Base-by-base conservation (phyloP, 2,888 invertebrate genomes). In the Amiota mariae region DNA sequence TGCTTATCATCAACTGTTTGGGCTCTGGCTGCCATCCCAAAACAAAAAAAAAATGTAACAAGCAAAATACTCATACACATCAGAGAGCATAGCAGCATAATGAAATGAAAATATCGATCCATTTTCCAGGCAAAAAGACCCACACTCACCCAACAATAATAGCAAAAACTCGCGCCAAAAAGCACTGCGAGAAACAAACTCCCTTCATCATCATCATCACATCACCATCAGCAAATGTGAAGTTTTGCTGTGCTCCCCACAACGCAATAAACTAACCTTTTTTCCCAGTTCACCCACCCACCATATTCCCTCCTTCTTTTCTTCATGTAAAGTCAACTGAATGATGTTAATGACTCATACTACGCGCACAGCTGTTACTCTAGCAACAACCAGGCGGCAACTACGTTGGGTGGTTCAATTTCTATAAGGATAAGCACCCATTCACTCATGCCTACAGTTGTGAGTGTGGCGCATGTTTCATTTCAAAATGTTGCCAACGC, bases 81-180 rank as follows among this genome's bases (percentile, higher is more conserved):
- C 18, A 8, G 8, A 18, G 4, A 54, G 51, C 51, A 67, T 24
- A 66, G 18, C n/a, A 48, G 10, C 11, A 66, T 48, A 48, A 20
- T 63, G 24, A 36, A 20, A 36, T 10, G 15, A 54, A 20, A 68
- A 24, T 68, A 68, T 68, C 67, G 67, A 68, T 68, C 67, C 20
- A 20, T 18, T 10, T 68, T 68, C 67, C 51, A 68, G 51, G 18
- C 51, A 11, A 11, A 64, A 47, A 48, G 20, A 51, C 51, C 1
- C 51, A 2, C 11, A n/a, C 51, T 4, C 12, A 51, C n/a, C 20
- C 47, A 67, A 47, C 67, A 49, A 15, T 24, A 24, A 61, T 11
- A 8, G 1, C 51, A 12, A 51, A 68, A 68, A 68, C 47, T 20
- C 67, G 67, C 67, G 67, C 67, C 67, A 68, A 68, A 68, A 68